A percentile compares a stretch with the other conserved stretches of the same genome.
These are phyloP conservation scores for Pachyramphus minor DNA, from an alignment of 2,113 vertebrate genomes.

Conservation along the genomic window DNA sequence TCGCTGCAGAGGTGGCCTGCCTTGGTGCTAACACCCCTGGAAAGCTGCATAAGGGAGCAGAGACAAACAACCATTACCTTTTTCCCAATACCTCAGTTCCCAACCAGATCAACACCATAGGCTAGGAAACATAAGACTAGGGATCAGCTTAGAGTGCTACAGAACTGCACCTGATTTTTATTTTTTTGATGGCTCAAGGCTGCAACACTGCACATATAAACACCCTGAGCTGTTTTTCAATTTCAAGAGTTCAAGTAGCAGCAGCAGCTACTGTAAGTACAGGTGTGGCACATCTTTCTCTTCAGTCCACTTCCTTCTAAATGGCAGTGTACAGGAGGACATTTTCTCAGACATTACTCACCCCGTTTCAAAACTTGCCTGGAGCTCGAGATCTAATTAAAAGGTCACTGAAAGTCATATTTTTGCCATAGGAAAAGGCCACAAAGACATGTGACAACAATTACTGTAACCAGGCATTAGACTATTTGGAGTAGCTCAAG, in stretches of 20 bases:
- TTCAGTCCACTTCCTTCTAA: conserved; percentile 11
- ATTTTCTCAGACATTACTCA: conserved; percentile 44
- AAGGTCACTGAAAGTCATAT: conserved; percentile 45
- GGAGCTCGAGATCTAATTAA: conserved; percentile 4
- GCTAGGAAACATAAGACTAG: neutral
- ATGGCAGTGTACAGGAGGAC: neutral
- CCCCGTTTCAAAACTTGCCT: conserved; percentile 10
- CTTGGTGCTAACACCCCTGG: accelerated
- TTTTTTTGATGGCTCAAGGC: neutral
- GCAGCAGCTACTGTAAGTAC: neutral
- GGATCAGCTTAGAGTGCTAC: neutral
- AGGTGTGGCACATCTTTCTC: conserved; percentile 53
- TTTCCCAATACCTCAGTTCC: neutral
- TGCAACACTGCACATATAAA: neutral
- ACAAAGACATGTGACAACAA: neutral
- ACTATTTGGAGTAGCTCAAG: neutral
- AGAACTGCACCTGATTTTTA: neutral
- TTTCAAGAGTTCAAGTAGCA: neutral
- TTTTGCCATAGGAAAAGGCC: conserved; percentile 12
- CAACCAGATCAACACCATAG: neutral
- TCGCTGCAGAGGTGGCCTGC: neutral
- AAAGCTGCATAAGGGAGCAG: neutral
- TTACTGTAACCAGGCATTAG: neutral
- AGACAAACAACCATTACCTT: neutral
- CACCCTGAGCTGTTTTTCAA: neutral